Base-by-base conservation (phyloP, 2,888 invertebrate species). In the Apantesis nais region DNA sequence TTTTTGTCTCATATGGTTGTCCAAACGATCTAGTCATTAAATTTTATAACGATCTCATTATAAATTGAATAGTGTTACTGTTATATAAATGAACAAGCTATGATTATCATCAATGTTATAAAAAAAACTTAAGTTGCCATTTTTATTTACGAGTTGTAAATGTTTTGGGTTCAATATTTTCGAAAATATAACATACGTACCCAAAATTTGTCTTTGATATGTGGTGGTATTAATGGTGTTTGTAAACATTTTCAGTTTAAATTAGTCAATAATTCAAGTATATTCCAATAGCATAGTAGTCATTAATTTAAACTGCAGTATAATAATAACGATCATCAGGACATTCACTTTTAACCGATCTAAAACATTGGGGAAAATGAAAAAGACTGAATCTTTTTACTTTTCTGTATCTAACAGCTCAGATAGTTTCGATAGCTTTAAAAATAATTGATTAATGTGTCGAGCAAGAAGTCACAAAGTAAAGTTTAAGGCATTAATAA, bases 1-100 rank as follows among this genome's bases (percentile, higher is more conserved):
- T 62, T 69, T 60, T 70, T 41, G 62, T 73, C 66, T 58, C 41
- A 61, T 39, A 65, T 48, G 62, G 66, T 68, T 69, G 67, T 79
- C 66, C 34, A 79, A 78, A 75, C 61, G 66, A 79, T 81, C 83
- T 85, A 85, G 84, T 85, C 84, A 79, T 75, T 70, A 73, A 75
- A 74, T 29, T 58, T 58, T 74, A 48, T 76, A 72, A 72, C 62
- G 80, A 82, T 82, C 81, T 83, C 79, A 74, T 68, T 74, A 55
- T 76, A 22, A 34, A n/a, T 60, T 62, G 64, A 72, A 71, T 60
- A 58, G 34, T 76, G 70, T 70, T 67, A 73, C 31, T 65, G 25
- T 61, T 52, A 29, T 60, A 8, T 58, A 58, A 64, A 31, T 31
- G 22, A 48, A 44, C 14, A 61, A 58, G 44, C 31, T 67, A 25